Base-by-base conservation (phyloP, 1,140 invertebrate genomes). In the Amphibalanus amphitrite region DNA sequence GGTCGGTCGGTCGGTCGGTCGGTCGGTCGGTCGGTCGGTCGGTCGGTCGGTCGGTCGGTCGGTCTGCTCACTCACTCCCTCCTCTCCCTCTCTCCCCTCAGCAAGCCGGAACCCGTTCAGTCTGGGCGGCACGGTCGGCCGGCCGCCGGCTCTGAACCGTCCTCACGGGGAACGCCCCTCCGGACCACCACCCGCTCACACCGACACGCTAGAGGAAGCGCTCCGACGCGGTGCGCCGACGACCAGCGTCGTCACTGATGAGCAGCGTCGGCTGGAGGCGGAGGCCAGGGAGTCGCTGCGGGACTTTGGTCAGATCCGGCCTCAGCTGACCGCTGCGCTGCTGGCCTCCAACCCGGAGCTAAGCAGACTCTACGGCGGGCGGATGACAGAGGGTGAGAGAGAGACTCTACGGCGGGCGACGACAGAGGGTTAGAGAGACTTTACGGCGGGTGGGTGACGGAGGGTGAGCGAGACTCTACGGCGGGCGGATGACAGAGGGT, bases 341-440 rank as follows among this genome's bases (percentile, higher is more conserved):
- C 10, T 59, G 6, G 47, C 47, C 47, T 59, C 47, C 47, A 59
- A 59, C 20, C 47, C 47, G 15, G 33, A 38, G 33, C 33, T 38
- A 13, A 73, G 20, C 67, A 67, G 33, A 67, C 71, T 1, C 47
- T 75, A 67, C 20, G 26, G 0, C 67, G 67, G 26, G n/a, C 73
- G 17, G 72, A 25, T 68, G 71, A 69, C 74, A 77, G 80, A 71
- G 77, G 80, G 73, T 64, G 79, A n/a, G n/a, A n/a, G n/a, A n/a
- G n/a, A n/a, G n/a, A n/a, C n/a, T n/a, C n/a, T n/a, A n/a, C n/a
- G n/a, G n/a, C n/a, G n/a, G n/a, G n/a, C n/a, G n/a, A n/a, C n/a
- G n/a, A n/a, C n/a, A n/a, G n/a, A 17, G 38, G 17, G 38, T 17
- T 38, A 17, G 38, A 17, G 6, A 6, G 38, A 38, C 38, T 38